Base-by-base conservation (phyloP, 1,140 invertebrate genomes). In the Penaeus chinensis region DNA sequence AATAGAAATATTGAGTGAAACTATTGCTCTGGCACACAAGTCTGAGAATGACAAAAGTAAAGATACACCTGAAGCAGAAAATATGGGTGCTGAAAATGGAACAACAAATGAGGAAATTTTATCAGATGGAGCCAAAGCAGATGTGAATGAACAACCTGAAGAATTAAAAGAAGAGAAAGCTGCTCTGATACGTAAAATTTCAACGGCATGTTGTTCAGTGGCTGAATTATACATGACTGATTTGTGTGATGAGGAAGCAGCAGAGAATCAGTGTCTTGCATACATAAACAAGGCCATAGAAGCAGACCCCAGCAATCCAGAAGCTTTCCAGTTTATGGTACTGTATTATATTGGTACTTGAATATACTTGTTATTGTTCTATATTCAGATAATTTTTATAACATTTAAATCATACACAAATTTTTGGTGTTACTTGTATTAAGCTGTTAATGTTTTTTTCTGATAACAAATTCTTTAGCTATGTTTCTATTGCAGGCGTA, bases 211-310 rank as follows among this genome's bases (percentile, higher is more conserved):
- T 89, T 92, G 92, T 83, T 91, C 93, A 18, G 90, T 93, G 47
- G 92, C 93, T 60, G 93, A 93, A 90, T 91, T 93, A 20, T 93
- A 92, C 87, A 92, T 93, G 91, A 93, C 93, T 65, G 93, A 93
- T 89, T 91, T 91, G 11, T 93, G 91, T 84, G 90, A 90, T 85
- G 89, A 89, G 54, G 71, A 82, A 18, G 86, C 88, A 60, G 90
- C 90, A 20, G 90, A 90, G 82, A 47, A 76, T 60, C 77, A 82
- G 62, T 90, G 89, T 61, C 66, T 61, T 19, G 27, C 78, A 24
- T 37, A 27, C 42, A 86, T 90, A 32, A 60, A 24, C 7, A 77
- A 32, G 27, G 88, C 90, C 24, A 63, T 90, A 4, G 62, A 89
- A 19, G 82, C 60, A 27, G 90, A 90, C 83, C 79, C 83, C 16